Evolutionary conservation across 37 sponge, comb jelly and placozoan genomes (phyloP), one percentile per base, ranked within the genome.

Genomic region (Haliclona indistincta): DNA sequence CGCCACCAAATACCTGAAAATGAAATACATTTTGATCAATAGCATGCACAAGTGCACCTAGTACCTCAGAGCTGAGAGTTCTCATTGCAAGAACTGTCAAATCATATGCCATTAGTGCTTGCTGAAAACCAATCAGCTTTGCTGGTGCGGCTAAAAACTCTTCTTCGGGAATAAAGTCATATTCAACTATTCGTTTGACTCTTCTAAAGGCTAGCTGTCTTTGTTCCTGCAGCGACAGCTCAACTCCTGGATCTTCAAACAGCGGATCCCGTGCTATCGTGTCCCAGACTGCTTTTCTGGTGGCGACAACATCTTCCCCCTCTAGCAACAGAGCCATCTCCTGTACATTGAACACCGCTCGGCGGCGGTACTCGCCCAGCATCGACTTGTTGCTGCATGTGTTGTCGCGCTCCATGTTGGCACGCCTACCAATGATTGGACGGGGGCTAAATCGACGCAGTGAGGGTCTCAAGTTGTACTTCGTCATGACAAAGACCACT

Each of bases 191-290:
- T 6, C 90, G 53, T 63, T 88, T 84, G 29, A 62, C 38, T 61
- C 90, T 41, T 64, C 41, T 85, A 66, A 82, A 82, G 7, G 80
- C 68, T 45, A 93, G 33, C 43, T 68, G 70, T 41, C 79, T 64
- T 66, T 71, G 38, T 26, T 93, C 38, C 32, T 84, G 70, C 20
- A 86, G 53, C n/a, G 86, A 61, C 38, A 80, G 64, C 17, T 85
- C 77, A 20, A 71, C 54, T 1, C 28, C 33, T 0, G 82, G 79
- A 6, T 49, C 1, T 25, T 39, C 38, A 45, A 93, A 93, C 15
- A 93, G 83, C 19, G 91, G 86, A 29, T 93, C 94, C 15, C 23
- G 73, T 30, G 45, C 64, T 26, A 93, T 64, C 2, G 83, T 85
- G 40, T 76, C 75, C 91, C 94, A 25, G 28, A 26, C 61, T 20